These are phyloP conservation scores for Passer domesticus DNA, from an alignment of 2,113 vertebrate genomes.

Conservation along the genomic window DNA sequence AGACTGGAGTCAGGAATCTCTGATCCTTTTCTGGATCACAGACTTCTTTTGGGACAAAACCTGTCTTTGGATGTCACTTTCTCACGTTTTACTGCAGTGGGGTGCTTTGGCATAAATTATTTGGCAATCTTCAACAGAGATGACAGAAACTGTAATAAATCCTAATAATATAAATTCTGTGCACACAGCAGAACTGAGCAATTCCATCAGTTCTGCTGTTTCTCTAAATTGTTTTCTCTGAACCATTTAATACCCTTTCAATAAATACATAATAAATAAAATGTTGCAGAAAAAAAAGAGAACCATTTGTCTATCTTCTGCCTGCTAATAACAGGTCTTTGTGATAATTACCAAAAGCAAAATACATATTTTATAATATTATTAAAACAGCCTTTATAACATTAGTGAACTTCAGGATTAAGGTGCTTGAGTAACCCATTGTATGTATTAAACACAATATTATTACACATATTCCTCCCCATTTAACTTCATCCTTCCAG, in stretches of 20 bases:
- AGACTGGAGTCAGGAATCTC: not conserved
- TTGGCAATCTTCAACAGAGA: not conserved
- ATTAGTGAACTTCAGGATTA: not conserved
- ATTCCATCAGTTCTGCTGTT: not conserved
- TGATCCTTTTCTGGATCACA: not conserved
- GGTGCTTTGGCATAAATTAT: not conserved
- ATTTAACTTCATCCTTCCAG: not conserved
- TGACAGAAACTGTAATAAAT: not conserved
- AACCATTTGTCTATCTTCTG: not conserved
- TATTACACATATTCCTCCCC: not conserved
- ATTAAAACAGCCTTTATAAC: not conserved
- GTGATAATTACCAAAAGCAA: not conserved
- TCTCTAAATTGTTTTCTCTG: conserved; percentile 3
- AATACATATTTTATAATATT: not conserved
- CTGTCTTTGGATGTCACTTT: not conserved
- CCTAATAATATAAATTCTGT: not conserved
- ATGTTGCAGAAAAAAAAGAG: not conserved
- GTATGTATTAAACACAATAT: not conserved
- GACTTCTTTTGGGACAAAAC: not conserved
- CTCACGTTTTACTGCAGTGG: not conserved
- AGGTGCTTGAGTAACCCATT: not conserved
- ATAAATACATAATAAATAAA: not conserved
- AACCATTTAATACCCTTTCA: conserved; percentile 9
- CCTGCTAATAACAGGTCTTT: not conserved
- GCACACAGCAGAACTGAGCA: not conserved